phyloP scores from a whole-genome alignment of 2,888 invertebrate genomes.

The Sphaerophoria rueppellii region DNA sequence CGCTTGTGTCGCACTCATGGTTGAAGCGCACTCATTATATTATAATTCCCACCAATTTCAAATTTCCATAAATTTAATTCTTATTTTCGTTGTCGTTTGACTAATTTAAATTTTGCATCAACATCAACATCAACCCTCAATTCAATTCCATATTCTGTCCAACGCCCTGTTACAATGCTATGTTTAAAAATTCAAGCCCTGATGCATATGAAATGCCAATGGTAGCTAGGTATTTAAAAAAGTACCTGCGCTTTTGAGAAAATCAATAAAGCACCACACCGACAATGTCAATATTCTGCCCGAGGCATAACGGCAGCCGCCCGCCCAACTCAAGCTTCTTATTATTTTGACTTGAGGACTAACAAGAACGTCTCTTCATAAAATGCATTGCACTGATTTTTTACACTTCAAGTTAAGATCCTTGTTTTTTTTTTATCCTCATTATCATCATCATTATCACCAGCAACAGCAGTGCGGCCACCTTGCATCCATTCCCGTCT shows the following conservation, averaged over 20 bases:
- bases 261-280: constrained; percentile 23
- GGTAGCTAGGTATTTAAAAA: neutral
- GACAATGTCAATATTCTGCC: constrained; percentile 6
- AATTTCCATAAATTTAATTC: neutral
- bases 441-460: constrained; percentile 1
- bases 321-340: neutral
- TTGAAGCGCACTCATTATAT: neutral
- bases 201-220: neutral
- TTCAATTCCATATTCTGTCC: too few species aligned
- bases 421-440: neutral
- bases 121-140: neutral
- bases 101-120: constrained; percentile 10
- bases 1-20: neutral
- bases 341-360: constrained; percentile 15
- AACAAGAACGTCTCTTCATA: constrained; percentile 5
- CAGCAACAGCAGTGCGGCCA: neutral
- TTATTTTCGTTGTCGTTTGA: neutral
- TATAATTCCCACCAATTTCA: neutral
- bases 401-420: constrained; percentile 34
- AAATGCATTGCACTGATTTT: constrained; percentile 17
- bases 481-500: neutral
- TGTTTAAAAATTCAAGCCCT: neutral
- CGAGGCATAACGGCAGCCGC: too few species aligned
- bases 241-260: constrained; percentile 8
- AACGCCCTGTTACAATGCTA: constrained; percentile 17